Evolutionary conservation across 2,888 invertebrate genomes (phyloP), one percentile per base, ranked within the genome.

Genomic region (Pomacea canaliculata): DNA sequence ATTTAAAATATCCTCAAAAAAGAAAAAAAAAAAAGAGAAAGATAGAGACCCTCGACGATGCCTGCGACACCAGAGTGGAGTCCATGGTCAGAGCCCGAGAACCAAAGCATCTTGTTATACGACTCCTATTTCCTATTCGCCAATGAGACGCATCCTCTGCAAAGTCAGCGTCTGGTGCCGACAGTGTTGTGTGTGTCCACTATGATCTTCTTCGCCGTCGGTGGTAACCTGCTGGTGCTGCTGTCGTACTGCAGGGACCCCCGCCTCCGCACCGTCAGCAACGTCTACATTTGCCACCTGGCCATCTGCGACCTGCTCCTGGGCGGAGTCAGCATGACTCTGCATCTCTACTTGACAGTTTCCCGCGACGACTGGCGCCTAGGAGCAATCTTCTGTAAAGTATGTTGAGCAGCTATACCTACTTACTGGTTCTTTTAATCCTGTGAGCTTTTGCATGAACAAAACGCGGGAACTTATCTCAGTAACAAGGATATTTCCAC

Each of bases 271-370:
- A 80, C 80, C 3, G 82, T 84, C 2, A 81, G 83, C 71, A 85
- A 87, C 76, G 79, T 83, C 59, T 85, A 82, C 76, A 77, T 87
- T 56, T 73, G 84, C 18, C 82, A 85, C 77, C 79, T 86, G 68
- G 86, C 86, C 19, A 56, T 84, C 4, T 79, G 83, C 1, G 86
- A 86, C 69, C 67, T 85, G 16, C 65, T 83, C 3, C 75, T 86
- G 9, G 84, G 84, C 5, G 12, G 72, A 10, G 71, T 81, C 62
- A 86, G 86, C 77, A 82, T 85, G 81, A 83, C 84, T 4, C 79
- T 87, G 49, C 84, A 85, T 69, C 83, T 84, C 7, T 80, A 83
- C n/a, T 83, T 83, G 66, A 85, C 84, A 2, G 60, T 84, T 3
- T 67, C 68, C 10, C 78, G 77, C 12, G 83, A 77, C 66, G 63